Evolutionary conservation across 2,888 invertebrate species (phyloP).

Genomic region (Plagodis pulveraria): DNA sequence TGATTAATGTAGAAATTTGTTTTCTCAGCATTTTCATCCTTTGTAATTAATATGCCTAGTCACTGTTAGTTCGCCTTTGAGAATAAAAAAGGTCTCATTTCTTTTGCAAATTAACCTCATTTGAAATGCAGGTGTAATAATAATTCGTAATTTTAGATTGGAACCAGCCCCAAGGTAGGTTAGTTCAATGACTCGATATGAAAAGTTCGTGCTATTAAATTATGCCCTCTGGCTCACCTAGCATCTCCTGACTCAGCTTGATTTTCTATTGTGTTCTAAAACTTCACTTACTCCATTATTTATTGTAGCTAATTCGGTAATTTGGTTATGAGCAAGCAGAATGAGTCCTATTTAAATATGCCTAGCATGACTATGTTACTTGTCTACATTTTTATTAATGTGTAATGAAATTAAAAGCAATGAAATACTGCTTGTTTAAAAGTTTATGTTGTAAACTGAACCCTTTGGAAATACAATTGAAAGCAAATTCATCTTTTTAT

Average conservation of each 20-base stretch:
- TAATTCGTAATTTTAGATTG: slow-evolving; percentile 20
- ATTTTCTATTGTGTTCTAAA: slow-evolving; percentile 16
- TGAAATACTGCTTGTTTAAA: no score
- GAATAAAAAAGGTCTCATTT: slow-evolving; percentile 15
- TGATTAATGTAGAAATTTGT: slow-evolving; percentile 17
- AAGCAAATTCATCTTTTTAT: no score
- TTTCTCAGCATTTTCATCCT: slow-evolving; percentile 11
- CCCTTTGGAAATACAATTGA: no score
- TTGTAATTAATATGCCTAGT: slow-evolving; percentile 17
- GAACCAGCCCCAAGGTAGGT: slow-evolving; percentile 15
- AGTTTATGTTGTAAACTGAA: no score
- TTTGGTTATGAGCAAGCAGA: slow-evolving; percentile 8
- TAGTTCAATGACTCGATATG: slow-evolving; percentile 10
- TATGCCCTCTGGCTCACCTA: slow-evolving; percentile 5
- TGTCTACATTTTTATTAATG: slow-evolving; percentile 13
- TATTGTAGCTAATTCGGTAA: slow-evolving; percentile 9
- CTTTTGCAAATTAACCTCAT: slow-evolving; percentile 26
- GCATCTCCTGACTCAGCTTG: slow-evolving; percentile 1
- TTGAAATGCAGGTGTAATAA: slow-evolving; percentile 23
- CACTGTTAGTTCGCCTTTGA: slow-evolving; percentile 10
- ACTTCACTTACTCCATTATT: slow-evolving; percentile 11
- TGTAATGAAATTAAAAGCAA: neutral
- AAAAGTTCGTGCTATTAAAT: slow-evolving; percentile 8
- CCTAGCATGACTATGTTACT: no score
- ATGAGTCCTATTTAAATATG: slow-evolving; percentile 15